Evolutionary conservation across 2,888 invertebrate species (phyloP), one percentile per base, ranked within the genome.

Genomic region (Drosophila demipolita): DNA sequence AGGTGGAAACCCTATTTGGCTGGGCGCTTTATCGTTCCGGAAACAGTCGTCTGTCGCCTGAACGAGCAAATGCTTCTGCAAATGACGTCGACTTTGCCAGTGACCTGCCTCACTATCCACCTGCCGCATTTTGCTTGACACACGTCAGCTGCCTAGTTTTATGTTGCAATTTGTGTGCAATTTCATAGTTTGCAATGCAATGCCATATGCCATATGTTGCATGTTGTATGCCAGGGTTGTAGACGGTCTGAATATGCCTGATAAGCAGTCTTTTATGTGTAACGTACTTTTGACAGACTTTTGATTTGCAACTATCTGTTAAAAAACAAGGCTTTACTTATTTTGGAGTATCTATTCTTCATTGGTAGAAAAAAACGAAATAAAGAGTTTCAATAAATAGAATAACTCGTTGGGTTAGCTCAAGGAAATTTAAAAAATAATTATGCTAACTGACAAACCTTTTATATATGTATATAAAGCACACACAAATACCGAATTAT

Each of bases 11-110:
- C 62, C 62, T 63, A 59, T 73, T 87, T 73, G 67, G 68, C 70
- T 87, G 69, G 61, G 53, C 62, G 60, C 57, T 42, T 66, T 81
- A 80, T 64, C 69, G 69, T 70, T 71, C 69, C 73, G 54, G 67
- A 59, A 29, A 29, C 63, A 64, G 52, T 20, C 26, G 48, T 36
- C 36, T 52, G 20, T 36, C 36, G 54, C 38, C 55, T 26, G 52
- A 33, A 60, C 12, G 32, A 26, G 29, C 15, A 53, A 7, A n/a
- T 49, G 48, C 11, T n/a, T 32, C 50, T 80, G 81, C 57, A 72
- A 45, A 55, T 74, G 85, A 81, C 78, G 55, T 69, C 17, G 59
- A 9, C 45, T 54, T 20, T 54, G 54, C 42, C 55, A 66, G 36
- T 72, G 72, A 70, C 69, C 73, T 67, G 52, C 48, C 65, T 20